Base-by-base conservation (phyloP, 2,113 vertebrate genomes). In the Chamaea fasciata region DNA sequence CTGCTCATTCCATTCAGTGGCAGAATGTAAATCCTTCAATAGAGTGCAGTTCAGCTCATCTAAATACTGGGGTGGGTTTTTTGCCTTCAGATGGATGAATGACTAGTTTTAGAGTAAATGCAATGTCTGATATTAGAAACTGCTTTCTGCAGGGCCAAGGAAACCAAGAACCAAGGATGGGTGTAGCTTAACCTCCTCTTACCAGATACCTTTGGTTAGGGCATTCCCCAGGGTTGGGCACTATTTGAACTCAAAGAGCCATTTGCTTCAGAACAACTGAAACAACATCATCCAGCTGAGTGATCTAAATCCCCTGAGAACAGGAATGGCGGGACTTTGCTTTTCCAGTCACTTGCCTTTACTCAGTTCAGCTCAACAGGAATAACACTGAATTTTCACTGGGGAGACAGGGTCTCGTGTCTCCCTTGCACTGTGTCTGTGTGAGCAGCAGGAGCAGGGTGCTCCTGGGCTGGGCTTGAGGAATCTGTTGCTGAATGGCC, bases 401-500 rank as follows among this genome's bases (percentile, higher is more conserved):
- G 42, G 2, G 37, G 14, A 53, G 12, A 30, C 57, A 30, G 9
- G 8, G 10, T 14, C 23, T 42, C 5, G 1, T 42, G 19, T 55
- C 33, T 63, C 1, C 2, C 30, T 77, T 23, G 24, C 21, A 6
- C 9, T 13, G 5, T 14, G 33, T 13, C 42, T 56, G 30, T 22
- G 50, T 44, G 53, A 53, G 31, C 2, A 1, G 35, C 55, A 35
- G 20, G 26, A 8, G 20, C 16, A 4, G n/a, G 16, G 6, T 5
- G 9, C 2, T 57, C 30, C 57, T 10, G 8, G 20, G 8, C 26
- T 0, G 0, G 35, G 28, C 21, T 42, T 46, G 33, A 37, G 79
- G 19, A 28, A 7, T 20, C 13, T 57, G 11, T 2, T 35, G 18
- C 28, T 62, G 22, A 17, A 10, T 6, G 15, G 35, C 14, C 41